Percentiles rank a stretch among this genome's conserved stretches.
Conservation (phyloP, 2,113 vertebrate species). For the Physeter macrocephalus region DNA sequence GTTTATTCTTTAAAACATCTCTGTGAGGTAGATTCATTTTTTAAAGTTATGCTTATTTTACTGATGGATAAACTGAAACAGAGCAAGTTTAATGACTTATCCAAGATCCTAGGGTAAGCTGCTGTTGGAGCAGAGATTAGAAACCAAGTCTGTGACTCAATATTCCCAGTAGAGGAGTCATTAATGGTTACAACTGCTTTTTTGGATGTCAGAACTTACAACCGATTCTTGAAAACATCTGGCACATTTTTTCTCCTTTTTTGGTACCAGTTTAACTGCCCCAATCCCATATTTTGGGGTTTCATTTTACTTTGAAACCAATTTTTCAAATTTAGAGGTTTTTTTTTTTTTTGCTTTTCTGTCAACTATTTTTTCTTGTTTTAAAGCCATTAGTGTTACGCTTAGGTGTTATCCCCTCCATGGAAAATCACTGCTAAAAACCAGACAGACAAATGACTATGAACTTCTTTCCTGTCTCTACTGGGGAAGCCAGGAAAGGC, state of each 20-base stretch:
- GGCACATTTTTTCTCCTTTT: not conserved
- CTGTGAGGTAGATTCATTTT: not conserved
- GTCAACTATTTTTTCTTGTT: not conserved
- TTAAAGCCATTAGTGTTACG: not conserved
- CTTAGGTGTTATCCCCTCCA: not conserved
- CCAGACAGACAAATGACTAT: not conserved
- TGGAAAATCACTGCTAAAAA: constrained; percentile 32
- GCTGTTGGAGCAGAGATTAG: constrained; percentile 20
- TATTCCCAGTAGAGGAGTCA: not conserved
- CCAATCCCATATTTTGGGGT: not conserved
- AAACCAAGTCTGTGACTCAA: constrained; percentile 2
- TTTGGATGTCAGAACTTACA: constrained; percentile 22
- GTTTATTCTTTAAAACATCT: constrained; percentile 27
- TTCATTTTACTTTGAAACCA: constrained; percentile 29
- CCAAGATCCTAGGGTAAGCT: constrained; percentile 3
- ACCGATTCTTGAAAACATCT: constrained; percentile 33
- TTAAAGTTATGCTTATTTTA: constrained; percentile 34
- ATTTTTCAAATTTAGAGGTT: constrained; percentile 29
- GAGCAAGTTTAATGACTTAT: not conserved
- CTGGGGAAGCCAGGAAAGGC: not conserved
- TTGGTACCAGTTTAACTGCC: not conserved
- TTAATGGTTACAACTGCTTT: constrained; percentile 22
- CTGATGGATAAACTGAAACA: constrained; percentile 5
- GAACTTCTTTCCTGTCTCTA: not conserved
- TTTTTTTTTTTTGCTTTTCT: not conserved